Conservation (phyloP, 2,797 vertebrate species). For the Spatula clypeata region DNA sequence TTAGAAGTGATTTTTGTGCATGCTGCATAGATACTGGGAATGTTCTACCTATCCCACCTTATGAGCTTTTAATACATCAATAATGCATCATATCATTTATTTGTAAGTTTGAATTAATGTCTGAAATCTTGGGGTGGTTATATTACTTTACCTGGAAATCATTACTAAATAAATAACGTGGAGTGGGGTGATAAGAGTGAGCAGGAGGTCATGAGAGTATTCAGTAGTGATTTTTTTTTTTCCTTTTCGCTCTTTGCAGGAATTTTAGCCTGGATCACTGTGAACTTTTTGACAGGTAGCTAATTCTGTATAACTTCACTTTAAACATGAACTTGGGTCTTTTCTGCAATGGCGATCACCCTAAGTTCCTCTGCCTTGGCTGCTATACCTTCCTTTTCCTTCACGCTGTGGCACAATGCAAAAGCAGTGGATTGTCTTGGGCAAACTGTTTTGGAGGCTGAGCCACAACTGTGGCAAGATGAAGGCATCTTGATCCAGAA, state of each 20-base stretch:
- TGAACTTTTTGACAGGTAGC: constrained; percentile 98
- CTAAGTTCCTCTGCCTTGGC: background rate
- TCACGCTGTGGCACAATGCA: background rate
- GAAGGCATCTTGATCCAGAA: background rate
- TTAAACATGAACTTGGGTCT: background rate
- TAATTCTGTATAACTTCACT: constrained; percentile 21
- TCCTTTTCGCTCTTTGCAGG: constrained; percentile 83
- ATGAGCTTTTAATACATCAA: background rate
- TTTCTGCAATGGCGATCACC: background rate
- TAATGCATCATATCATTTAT: background rate
- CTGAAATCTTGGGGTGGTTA: background rate
- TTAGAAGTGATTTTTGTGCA: background rate
- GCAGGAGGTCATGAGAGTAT: background rate
- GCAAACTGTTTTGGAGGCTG: background rate
- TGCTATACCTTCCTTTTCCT: background rate
- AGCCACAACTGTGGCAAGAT: background rate
- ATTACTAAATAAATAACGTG: background rate
- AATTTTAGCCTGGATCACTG: constrained; percentile 97
- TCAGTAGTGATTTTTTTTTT: constrained; percentile 1
- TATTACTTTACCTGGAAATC: background rate
- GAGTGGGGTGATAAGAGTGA: background rate
- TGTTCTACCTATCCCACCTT: background rate
- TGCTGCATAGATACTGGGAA: background rate
- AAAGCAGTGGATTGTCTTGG: background rate
- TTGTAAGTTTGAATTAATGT: background rate